Evolutionary conservation across 2,113 vertebrate genomes (phyloP), one percentile per base, ranked within the genome.

Genomic region (Psittacula cyanocephala): DNA sequence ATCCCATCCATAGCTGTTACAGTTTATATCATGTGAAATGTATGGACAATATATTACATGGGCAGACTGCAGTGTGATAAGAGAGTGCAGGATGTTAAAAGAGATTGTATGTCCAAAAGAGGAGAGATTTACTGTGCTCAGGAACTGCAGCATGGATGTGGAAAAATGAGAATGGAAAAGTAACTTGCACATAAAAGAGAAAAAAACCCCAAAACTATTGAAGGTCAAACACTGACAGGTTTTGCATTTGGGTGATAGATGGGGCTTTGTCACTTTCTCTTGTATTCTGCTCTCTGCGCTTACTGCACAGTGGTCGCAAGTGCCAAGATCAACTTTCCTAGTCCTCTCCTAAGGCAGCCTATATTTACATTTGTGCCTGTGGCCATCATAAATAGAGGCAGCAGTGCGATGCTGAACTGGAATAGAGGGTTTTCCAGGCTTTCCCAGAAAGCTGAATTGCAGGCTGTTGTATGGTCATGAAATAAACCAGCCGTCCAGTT

Each of bases 21-120:
- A 63, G 17, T 68, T 93, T 60, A 18, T 85, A 68, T 79, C 1
- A 63, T 71, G 59, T 87, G 57, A 91, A 94, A 95, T 47, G 62
- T 68, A 72, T 89, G 71, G 67, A 28, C 49, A 82, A 0, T 91
- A 37, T 88, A 67, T 91, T 88, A 57, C 64, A 80, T 35, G 17
- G 71, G 35, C 77, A 70, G 60, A 53, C 55, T 78, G 60, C 25
- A 67, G 68, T 11, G 1, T 81, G 84, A 85, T 92, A 91, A 92
- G 71, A 89, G 31, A 89, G 52, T 22, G 65, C 81, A 79, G 84
- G 87, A 92, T 95, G 94, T 95, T 97, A 84, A 76, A 81, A 68
- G 52, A 89, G 33, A 65, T 84, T 69, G 85, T 17, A 25, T 37
- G 62, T 55, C 7, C 3, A 18, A 37, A 44, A 89, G 59, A 47